Evolutionary conservation across 2,113 vertebrate species (phyloP).

Genomic region (Lycaon pictus): DNA sequence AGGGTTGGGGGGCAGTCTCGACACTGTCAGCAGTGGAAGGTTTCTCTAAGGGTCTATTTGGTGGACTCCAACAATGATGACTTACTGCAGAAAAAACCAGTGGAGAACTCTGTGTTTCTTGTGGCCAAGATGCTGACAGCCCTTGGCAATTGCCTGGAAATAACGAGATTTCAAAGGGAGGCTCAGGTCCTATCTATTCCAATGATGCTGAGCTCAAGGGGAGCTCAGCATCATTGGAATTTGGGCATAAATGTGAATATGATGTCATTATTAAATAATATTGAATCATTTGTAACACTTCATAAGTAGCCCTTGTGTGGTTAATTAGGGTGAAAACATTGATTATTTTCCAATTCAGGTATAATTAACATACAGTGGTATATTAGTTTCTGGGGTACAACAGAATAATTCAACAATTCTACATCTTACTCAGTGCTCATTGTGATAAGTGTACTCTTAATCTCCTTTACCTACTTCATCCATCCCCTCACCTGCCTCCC

Average conservation of each 20-base stretch:
- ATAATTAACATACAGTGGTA: not conserved
- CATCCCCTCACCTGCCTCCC: not conserved
- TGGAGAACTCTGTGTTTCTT: not conserved
- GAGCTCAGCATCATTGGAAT: not conserved
- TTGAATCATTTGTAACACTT: not conserved
- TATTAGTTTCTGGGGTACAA: not conserved
- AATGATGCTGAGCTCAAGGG: too few species aligned
- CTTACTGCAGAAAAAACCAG: not conserved
- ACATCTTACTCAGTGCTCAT: not conserved
- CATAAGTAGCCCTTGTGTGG: not conserved
- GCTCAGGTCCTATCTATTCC: not conserved
- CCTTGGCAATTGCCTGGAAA: not conserved
- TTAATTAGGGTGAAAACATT: not conserved
- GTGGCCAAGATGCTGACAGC: not conserved
- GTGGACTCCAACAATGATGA: not conserved
- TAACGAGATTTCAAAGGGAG: not conserved
- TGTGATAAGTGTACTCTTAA: not conserved
- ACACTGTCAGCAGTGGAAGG: not conserved
- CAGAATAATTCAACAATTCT: not conserved
- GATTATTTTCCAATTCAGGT: not conserved
- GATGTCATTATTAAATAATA: constrained; percentile 25
- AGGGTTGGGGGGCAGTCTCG: not conserved
- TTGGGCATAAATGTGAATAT: not conserved
- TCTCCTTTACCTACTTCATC: not conserved
- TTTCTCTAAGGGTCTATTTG: not conserved